Evolutionary conservation across 2,113 vertebrate genomes (phyloP).

Genomic region (Ophiodon elongatus): DNA sequence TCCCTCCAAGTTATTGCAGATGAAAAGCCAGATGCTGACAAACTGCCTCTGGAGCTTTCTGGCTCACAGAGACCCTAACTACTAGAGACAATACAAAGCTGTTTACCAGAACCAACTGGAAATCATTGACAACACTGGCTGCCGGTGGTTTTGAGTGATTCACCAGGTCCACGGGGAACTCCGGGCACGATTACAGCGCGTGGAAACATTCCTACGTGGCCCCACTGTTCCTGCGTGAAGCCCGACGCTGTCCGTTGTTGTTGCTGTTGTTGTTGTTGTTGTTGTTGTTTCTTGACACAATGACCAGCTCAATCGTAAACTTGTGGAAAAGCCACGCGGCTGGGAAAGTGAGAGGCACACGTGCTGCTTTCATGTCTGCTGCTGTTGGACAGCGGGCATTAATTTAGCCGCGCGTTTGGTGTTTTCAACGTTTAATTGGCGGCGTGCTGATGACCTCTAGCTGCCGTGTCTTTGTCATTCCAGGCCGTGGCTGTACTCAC

Average conservation of each 20-base stretch:
- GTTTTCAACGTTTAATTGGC: conserved; percentile 36
- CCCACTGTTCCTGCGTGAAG: conserved; percentile 46
- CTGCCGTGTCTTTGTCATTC: conserved; percentile 58
- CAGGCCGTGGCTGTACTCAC: conserved; percentile 97
- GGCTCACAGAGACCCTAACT: conserved; percentile 58
- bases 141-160: conserved; percentile 76
- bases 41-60: conserved; percentile 75
- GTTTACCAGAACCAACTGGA: conserved; percentile 79
- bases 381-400: conserved; percentile 42
- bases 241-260: conserved; percentile 44
- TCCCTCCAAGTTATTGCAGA: conserved; percentile 59
- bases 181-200: conserved; percentile 55
- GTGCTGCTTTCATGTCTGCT: conserved; percentile 24
- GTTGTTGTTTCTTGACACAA: conserved; percentile 64
- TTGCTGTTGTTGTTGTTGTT: conserved; percentile 67
- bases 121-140: conserved; percentile 68
- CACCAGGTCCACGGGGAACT: conserved; percentile 63
- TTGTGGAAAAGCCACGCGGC: conserved; percentile 21
- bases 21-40: conserved; percentile 61
- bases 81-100: conserved; percentile 75
- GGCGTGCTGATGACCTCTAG: conserved; percentile 31
- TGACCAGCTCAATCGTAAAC: conserved; percentile 52
- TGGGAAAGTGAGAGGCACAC: conserved; percentile 41
- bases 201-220: conserved; percentile 68
- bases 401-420: conserved; percentile 24